phyloP scores from a whole-genome alignment of 2,888 invertebrate species.

The Fragum sueziense region DNA sequence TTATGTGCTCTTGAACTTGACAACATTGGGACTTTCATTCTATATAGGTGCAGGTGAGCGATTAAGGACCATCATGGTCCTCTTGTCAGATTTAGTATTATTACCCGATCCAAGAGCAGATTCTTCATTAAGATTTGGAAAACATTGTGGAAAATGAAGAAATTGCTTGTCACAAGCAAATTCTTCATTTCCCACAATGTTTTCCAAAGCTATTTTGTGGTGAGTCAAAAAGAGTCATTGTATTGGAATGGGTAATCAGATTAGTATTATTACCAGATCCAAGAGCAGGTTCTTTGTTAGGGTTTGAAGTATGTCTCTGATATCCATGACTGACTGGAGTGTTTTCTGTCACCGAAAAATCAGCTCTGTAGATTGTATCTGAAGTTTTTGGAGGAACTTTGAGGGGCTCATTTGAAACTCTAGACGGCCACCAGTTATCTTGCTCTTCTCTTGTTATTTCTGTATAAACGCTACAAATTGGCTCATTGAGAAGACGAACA shows the following conservation, averaged over 20 bases:
- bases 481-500: constrained; percentile 78
- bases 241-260: too few species aligned
- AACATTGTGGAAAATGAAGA: too few species aligned
- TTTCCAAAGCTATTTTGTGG: too few species aligned
- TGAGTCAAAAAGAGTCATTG: too few species aligned
- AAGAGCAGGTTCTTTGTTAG: constrained; percentile 71
- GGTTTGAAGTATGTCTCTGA: constrained; percentile 72
- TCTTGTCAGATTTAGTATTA: too few species aligned
- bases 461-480: constrained; percentile 78
- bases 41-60: too few species aligned
- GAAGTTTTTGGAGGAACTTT: constrained; percentile 70
- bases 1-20: too few species aligned
- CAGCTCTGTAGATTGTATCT: constrained; percentile 74
- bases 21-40: too few species aligned
- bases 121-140: too few species aligned
- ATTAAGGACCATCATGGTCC: too few species aligned
- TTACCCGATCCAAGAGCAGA: constrained; percentile 75
- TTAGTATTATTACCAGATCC: constrained; percentile 76
- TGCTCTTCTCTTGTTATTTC: constrained; percentile 67
- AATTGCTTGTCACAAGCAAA: too few species aligned
- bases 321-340: constrained; percentile 53
- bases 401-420: constrained; percentile 66
- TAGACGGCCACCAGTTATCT: constrained; percentile 76
- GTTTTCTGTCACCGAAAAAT: constrained; percentile 65
- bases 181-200: too few species aligned